Conservation (phyloP, 2,888 invertebrate species). For the Caprella mutica region DNA sequence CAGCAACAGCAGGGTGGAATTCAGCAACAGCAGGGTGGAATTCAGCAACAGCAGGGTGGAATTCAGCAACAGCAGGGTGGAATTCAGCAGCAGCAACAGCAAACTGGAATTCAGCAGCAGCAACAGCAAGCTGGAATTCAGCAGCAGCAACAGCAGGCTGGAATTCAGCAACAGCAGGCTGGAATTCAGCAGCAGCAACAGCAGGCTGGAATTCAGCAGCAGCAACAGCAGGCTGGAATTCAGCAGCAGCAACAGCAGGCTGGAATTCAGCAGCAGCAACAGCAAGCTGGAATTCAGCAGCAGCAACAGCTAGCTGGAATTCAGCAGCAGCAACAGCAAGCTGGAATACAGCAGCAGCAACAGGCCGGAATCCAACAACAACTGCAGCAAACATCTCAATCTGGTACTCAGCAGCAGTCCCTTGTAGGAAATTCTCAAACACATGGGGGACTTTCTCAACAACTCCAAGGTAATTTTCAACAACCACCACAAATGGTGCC, state of each 20-base stretch:
- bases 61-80: constrained; percentile 6
- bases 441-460: no score
- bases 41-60: background rate
- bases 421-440: no score
- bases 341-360: no score
- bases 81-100: background rate
- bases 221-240: background rate
- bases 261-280: background rate
- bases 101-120: background rate
- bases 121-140: background rate
- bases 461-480: no score
- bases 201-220: constrained; percentile 7
- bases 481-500: no score
- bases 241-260: background rate
- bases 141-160: constrained; percentile 3
- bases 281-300: background rate
- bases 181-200: constrained; percentile 13
- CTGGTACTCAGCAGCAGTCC: constrained; percentile 1
- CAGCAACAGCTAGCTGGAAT: background rate
- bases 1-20: background rate
- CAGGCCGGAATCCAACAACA: no score
- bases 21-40: background rate
- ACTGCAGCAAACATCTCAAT: background rate
- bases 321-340: background rate
- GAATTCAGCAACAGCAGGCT: background rate